Evolutionary conservation across 1,140 invertebrate genomes (phyloP).

Genomic region (Carposina sasakii): DNA sequence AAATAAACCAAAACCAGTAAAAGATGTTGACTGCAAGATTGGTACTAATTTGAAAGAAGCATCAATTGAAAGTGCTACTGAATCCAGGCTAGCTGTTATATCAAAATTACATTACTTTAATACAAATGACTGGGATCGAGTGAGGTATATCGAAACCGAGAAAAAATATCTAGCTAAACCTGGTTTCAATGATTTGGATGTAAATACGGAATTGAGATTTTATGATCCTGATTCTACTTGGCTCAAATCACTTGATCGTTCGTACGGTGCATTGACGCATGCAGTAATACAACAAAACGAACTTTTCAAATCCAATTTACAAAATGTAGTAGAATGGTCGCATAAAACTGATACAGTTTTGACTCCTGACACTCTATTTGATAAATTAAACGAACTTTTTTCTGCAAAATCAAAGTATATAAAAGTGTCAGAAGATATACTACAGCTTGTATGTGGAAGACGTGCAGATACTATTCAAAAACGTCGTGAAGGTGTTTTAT

Average conservation of each 20-base stretch:
- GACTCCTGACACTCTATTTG: background rate
- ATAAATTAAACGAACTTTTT: background rate
- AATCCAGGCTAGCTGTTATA: background rate
- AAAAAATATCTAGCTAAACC: constrained; percentile 4
- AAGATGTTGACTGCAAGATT: background rate
- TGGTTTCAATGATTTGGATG: constrained; percentile 1
- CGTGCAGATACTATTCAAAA: constrained; percentile 3
- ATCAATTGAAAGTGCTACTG: background rate
- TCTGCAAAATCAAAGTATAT: background rate
- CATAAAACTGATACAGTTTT: background rate
- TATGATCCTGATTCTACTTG: constrained; percentile 1
- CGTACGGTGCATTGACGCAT: background rate
- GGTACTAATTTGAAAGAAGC: constrained; percentile 1
- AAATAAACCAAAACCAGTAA: background rate
- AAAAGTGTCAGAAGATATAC: constrained; percentile 2
- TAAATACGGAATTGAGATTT: background rate
- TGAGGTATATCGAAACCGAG: constrained; percentile 1
- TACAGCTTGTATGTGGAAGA: background rate
- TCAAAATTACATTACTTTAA: background rate
- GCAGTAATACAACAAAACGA: background rate
- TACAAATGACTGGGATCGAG: background rate
- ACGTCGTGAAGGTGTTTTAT: background rate
- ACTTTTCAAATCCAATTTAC: background rate
- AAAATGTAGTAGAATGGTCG: background rate
- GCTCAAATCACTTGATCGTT: background rate